These are phyloP conservation scores for Equus przewalskii DNA, from an alignment of 2,113 vertebrate species.

Conservation along the genomic window DNA sequence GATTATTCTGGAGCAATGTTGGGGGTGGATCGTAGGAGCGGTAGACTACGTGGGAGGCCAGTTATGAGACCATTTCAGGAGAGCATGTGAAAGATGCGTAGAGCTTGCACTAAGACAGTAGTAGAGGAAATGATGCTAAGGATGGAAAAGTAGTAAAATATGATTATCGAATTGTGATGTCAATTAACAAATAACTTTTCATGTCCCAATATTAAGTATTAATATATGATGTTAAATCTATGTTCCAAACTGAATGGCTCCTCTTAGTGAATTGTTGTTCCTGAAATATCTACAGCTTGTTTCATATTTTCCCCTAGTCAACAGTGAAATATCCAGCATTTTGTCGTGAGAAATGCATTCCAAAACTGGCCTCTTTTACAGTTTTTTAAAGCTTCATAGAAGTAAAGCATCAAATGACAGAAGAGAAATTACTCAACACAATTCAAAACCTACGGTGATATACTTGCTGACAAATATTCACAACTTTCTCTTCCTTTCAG, in stretches of 20 bases:
- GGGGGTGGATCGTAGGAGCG: background rate
- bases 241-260: background rate
- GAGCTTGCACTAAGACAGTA: background rate
- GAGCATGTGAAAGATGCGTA: background rate
- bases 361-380: background rate
- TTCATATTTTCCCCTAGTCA: background rate
- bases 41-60: background rate
- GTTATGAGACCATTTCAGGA: background rate
- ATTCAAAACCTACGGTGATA: background rate
- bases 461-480: conserved; percentile 25
- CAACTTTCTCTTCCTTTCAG: conserved; percentile 12
- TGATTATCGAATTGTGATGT: background rate
- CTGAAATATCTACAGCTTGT: background rate
- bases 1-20: background rate
- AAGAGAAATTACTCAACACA: conserved; percentile 8
- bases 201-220: conserved; percentile 5
- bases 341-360: background rate
- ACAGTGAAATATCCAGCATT: background rate
- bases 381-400: conserved; percentile 41
- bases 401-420: background rate
- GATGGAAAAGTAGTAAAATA: background rate
- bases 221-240: background rate
- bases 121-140: background rate
- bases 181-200: background rate
- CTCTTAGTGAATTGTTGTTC: background rate